Evolutionary conservation across 2,113 vertebrate genomes (phyloP), one percentile per base, ranked within the genome.

Genomic region (Brienomyrus brachyistius): DNA sequence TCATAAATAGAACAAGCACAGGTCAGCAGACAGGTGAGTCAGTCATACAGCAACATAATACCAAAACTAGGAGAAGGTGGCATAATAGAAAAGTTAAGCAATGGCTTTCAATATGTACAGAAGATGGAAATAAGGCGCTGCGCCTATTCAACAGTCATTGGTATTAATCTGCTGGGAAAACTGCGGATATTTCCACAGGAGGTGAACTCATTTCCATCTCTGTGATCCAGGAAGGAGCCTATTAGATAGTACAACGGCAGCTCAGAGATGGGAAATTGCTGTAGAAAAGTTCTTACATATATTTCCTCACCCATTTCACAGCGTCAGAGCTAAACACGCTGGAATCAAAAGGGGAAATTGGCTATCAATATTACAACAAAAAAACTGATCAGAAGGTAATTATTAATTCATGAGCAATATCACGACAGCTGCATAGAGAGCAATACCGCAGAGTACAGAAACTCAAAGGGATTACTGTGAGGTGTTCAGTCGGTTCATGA

Each of bases 81-180:
- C 48, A 84, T 84, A 84, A 84, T 21, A 23, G 10, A 84, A 8
- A 47, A 47, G 7, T 48, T n/a, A n/a, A 84, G 82, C 82, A 15
- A 35, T 56, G 27, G 15, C 51, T 31, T 54, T 87, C 50, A 54
- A 31, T 15, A 35, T 52, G 51, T 50, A 17, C 51, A 35, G 85
- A 47, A 51, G 50, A 54, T 19, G 85, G 27, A 87, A 87, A 56
- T 35, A 87, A 54, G 45, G 48, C 31, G 0, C 0, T 21, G 50
- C 0, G 9, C 15, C 85, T 86, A 31, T 52, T 86, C 27, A 50
- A 31, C 85, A 50, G 27, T 52, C 85, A 86, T 31, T n/a, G 9
- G 85, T 86, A 52, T 52, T 52, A 54, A 86, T 48, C 50, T 51
- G 23, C 84, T 86, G 84, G 80, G 80, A 83, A 77, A 45, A 45